Conservation (phyloP, 1,140 invertebrate species). For the Stegodyphus mimosarum region DNA sequence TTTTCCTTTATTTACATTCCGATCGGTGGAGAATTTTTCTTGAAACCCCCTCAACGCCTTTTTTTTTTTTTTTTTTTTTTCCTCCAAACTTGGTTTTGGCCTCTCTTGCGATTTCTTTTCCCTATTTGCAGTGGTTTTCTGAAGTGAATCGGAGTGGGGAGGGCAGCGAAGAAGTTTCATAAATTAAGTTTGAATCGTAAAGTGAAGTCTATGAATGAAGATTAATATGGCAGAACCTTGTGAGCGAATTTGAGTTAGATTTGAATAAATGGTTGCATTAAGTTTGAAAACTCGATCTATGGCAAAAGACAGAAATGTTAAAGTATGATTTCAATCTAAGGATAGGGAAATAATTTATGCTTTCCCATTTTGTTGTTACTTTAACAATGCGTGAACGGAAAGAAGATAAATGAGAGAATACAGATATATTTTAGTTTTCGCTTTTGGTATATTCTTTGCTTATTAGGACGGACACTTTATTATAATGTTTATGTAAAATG, state of each 20-base stretch:
- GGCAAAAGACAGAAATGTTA: no score
- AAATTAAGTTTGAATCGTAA: slow-evolving; percentile 50
- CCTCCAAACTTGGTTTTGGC: neutral
- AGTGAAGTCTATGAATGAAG: slow-evolving; percentile 43
- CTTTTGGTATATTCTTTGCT: no score
- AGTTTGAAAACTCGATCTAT: no score
- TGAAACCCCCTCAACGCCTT: neutral
- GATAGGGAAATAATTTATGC: no score
- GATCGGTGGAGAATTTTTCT: slow-evolving; percentile 40
- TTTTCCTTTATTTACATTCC: slow-evolving; percentile 57
- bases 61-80: neutral
- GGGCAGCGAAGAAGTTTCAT: slow-evolving; percentile 35
- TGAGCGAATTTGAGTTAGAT: neutral
- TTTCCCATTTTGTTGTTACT: no score
- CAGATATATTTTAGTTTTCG: no score
- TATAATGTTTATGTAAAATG: no score
- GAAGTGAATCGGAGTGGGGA: neutral
- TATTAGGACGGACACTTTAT: no score
- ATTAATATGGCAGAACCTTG: slow-evolving; percentile 14
- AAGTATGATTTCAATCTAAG: no score
- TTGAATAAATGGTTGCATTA: no score
- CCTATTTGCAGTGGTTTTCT: neutral
- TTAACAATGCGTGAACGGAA: no score
- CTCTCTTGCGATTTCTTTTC: slow-evolving; percentile 1
- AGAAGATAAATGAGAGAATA: no score